Base-by-base conservation (phyloP, 2,113 vertebrate species). In the Pluvialis apricaria region DNA sequence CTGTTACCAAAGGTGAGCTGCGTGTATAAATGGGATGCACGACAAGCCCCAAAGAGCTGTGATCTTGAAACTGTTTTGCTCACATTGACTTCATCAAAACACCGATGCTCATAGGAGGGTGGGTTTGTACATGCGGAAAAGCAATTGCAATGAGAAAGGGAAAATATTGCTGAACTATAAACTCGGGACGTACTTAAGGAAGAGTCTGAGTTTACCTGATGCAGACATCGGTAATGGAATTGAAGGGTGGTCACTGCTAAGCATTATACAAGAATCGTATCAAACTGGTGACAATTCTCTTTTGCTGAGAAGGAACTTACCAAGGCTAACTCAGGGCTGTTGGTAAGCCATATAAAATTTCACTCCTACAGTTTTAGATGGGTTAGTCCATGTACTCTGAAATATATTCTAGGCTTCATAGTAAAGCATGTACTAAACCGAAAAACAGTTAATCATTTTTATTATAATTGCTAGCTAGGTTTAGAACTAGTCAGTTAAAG, bases 1-100 rank as follows among this genome's bases (percentile, higher is more conserved):
- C 12, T 77, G 14, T 38, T 54, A 28, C 9, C 26, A 64, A 26
- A 60, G 24, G 9, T 36, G 47, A 89, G 16, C 5, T 78, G 11
- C 1, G 1, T 11, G 22, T 14, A 5, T 34, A 66, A 73, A 36
- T 29, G 19, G 4, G 6, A 55, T 62, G 7, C 49, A 28, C 1
- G 2, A 55, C 7, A 70, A 91, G 10, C 6, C 40, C 34, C 54
- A 55, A 45, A 70, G 29, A 49, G 7, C 13, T 90, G 25, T 21
- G 9, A n/a, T 60, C 49, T 6, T 31, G 10, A 40, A 71, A 75
- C 32, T 38, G 1, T 55, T 91, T 66, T 31, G 9, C n/a, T 86
- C 28, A 17, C 22, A 34, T 3, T 60, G 62, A 60, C 21, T 51
- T 65, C 22, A 38, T 55, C 36, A 66, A 70, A 64, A 5, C 62